Conservation (phyloP, 2,888 invertebrate genomes). For the Leistus spinibarbis region DNA sequence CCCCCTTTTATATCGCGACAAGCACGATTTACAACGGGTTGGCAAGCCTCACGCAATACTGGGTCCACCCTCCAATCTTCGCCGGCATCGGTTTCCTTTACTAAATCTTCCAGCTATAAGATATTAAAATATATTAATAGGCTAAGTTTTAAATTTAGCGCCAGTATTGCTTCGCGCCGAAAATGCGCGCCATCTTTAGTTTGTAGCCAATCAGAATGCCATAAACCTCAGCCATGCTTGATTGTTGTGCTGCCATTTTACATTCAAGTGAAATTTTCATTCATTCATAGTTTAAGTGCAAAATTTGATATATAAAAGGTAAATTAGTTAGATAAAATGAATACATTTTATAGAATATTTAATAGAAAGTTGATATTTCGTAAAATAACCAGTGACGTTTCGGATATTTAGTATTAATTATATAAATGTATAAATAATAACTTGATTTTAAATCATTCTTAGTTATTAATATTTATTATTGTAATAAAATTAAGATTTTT, state of each 20-base stretch:
- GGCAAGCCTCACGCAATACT: constrained; percentile 83
- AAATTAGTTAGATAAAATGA: too few species aligned
- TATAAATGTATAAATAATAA: too few species aligned
- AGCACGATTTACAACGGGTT: constrained; percentile 78
- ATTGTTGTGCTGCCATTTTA: not conserved
- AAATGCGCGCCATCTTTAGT: not conserved
- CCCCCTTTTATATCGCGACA: constrained; percentile 77
- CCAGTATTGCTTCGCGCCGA: not conserved
- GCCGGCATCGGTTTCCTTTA: constrained; percentile 90
- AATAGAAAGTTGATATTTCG: not conserved
- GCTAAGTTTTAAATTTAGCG: not conserved
- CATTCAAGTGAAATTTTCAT: not conserved
- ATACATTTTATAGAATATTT: too few species aligned
- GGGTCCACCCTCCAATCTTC: constrained; percentile 97
- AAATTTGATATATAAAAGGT: not conserved
- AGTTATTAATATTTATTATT: too few species aligned
- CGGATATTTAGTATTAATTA: too few species aligned
- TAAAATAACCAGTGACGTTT: too few species aligned
- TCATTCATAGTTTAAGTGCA: not conserved
- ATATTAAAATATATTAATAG: constrained; percentile 8
- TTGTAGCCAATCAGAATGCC: not conserved
- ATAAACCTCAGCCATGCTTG: not conserved
- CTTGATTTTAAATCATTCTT: too few species aligned
- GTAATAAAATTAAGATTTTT: too few species aligned
- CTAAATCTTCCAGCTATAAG: constrained; percentile 73